Base-by-base conservation (phyloP, 2,113 vertebrate species). In the Clinocottus analis region DNA sequence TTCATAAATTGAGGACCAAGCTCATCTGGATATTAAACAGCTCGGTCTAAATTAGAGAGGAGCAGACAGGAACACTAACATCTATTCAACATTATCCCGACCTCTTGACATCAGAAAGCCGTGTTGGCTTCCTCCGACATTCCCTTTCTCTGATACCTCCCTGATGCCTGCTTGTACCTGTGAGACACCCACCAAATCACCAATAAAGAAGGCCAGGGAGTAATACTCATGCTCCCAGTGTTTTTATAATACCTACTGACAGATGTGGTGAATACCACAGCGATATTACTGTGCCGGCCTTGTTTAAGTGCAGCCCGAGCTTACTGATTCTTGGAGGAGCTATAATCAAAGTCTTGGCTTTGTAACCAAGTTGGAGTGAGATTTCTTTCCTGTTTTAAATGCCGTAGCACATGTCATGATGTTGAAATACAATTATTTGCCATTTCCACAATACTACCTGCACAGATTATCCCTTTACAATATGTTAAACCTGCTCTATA, bases 161-260 rank as follows among this genome's bases (percentile, higher is more conserved):
- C 55, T 37, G 51, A 61, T 77, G 73, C 76, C 71, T 63, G 51
- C 65, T 72, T 63, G 37, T 83, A 85, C 79, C 79, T 90, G 86
- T 71, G 62, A 84, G 66, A 75, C 72, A 16, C 62, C 60, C 62
- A 43, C 62, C 58, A 47, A 17, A 72, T 64, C 59, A 69, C 21
- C 45, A 37, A 33, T 59, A 29, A 79, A 81, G 29, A n/a, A 43
- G 27, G 55, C 23, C 35, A 53, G 43, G 45, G 51, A 73, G 39
- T 75, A 53, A 77, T 58, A 71, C 37, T 65, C 76, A 85, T 55
- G 84, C 63, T 73, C 69, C 51, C 77, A 59, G 31, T 62, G 72
- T 79, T 86, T 56, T 73, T 60, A 67, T 71, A 79, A 84, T 37
- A 3, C 21, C 56, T 59, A 10, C 7, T 62, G 86, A 79, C 70